Evolutionary conservation across 64 coral and sea anemone genomes (phyloP).

Genomic region (Montipora efflorescens): DNA sequence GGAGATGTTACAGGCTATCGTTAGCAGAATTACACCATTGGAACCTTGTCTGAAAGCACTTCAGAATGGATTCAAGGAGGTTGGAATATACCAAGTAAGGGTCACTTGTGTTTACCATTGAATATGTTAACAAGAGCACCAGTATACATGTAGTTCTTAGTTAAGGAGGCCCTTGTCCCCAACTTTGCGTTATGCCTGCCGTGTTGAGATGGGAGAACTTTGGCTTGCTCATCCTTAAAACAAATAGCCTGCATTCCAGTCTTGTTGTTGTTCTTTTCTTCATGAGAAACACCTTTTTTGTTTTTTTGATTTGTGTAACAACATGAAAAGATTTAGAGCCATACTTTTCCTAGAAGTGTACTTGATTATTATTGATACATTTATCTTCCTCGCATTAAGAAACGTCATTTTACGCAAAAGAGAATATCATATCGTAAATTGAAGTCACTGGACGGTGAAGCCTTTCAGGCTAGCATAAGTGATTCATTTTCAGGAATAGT

Average conservation of each 20-base stretch:
- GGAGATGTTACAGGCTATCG: conserved; percentile 51
- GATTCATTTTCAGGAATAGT: too few relatives aligned
- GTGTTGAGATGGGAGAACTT: conserved; percentile 3
- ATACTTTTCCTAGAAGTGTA: not conserved
- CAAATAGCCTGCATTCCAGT: too few relatives aligned
- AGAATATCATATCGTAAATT: too few relatives aligned
- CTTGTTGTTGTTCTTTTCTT: not conserved
- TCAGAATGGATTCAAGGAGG: conserved; percentile 48
- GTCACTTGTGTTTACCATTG: conserved; percentile 37
- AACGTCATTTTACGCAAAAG: too few relatives aligned
- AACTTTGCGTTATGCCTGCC: not conserved
- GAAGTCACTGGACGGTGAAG: too few relatives aligned
- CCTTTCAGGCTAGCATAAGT: too few relatives aligned
- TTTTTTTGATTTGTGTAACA: not conserved
- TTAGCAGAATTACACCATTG: conserved; percentile 28
- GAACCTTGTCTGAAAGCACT: conserved; percentile 48
- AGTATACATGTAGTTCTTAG: not conserved
- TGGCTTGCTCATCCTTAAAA: not conserved
- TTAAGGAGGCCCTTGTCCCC: conserved; percentile 16
- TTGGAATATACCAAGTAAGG: conserved; percentile 66
- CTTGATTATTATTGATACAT: conserved; percentile 1
- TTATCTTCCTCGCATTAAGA: not conserved
- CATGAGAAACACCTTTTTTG: conserved; percentile 10
- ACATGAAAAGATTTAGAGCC: conserved; percentile 29
- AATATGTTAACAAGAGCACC: conserved; percentile 40